phyloP scores from a whole-genome alignment of 1,140 invertebrate species.

The Zaprionus lachaisei region DNA sequence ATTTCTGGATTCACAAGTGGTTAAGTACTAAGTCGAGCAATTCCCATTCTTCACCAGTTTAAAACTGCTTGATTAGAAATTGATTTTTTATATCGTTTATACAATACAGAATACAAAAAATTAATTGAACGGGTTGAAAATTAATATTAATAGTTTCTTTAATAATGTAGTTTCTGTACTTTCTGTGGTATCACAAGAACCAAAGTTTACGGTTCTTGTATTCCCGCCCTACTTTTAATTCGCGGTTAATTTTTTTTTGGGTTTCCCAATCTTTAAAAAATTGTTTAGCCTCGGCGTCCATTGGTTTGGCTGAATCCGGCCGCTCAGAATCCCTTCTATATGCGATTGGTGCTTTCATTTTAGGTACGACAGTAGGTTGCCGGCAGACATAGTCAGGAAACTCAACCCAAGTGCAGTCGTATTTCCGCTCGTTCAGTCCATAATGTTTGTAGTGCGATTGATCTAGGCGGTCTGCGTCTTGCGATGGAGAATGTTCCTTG shows the following conservation, averaged over 20 bases:
- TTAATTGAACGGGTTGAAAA: too few species aligned
- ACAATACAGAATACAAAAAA: too few species aligned
- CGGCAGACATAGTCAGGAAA: constrained; percentile 36
- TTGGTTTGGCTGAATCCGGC: constrained; percentile 45
- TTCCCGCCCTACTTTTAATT: too few species aligned
- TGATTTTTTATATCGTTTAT: too few species aligned
- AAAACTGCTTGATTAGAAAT: too few species aligned
- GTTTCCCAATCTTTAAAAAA: constrained; percentile 52
- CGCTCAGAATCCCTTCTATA: constrained; percentile 6
- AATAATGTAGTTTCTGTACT: too few species aligned
- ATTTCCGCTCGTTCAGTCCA: constrained; percentile 31
- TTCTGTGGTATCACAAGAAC: too few species aligned
- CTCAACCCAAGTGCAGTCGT: constrained; percentile 55
- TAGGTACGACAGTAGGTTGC: background rate
- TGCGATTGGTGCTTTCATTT: background rate
- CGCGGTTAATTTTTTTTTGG: constrained; percentile 18
- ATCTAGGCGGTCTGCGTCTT: constrained; percentile 31
- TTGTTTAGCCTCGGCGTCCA: constrained; percentile 16
- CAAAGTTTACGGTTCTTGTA: background rate
- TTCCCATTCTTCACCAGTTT: too few species aligned
- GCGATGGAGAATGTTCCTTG: background rate
- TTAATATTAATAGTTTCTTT: too few species aligned
- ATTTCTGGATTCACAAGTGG: too few species aligned
- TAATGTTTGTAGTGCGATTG: constrained; percentile 30
- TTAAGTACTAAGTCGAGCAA: too few species aligned